phyloP scores from a whole-genome alignment of 1,140 invertebrate genomes.

The Oryctes rhinoceros region DNA sequence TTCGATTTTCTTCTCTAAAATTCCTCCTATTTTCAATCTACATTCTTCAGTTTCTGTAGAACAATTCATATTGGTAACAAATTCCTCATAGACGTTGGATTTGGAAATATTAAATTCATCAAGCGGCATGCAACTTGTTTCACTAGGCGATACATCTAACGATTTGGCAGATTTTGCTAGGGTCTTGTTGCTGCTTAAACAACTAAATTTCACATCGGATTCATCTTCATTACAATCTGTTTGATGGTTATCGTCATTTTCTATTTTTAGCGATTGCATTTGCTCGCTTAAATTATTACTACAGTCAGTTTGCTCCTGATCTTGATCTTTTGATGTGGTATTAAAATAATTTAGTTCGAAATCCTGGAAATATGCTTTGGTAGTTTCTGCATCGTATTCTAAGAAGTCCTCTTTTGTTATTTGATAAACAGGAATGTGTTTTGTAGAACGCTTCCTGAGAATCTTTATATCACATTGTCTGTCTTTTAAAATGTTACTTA shows the following conservation, averaged over 20 bases:
- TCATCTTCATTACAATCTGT: not conserved
- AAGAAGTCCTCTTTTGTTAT: not conserved
- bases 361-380: not conserved
- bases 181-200: not conserved
- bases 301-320: not conserved
- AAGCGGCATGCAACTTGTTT: too few species aligned
- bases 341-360: not conserved
- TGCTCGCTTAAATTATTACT: not conserved
- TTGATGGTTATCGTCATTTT: not conserved
- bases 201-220: not conserved
- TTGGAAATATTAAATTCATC: too few species aligned
- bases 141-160: not conserved
- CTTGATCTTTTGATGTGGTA: not conserved
- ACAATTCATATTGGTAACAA: too few species aligned
- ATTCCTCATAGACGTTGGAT: too few species aligned
- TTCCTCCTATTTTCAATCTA: not conserved
- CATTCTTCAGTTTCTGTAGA: not conserved
- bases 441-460: not conserved
- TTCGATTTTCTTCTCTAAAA: not conserved
- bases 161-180: not conserved
- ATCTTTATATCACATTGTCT: not conserved
- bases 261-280: not conserved
- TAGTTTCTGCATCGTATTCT: not conserved
- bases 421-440: not conserved
- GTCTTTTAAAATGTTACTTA: slow-evolving; percentile 21